Evolutionary conservation across 1,140 invertebrate species (phyloP).

Genomic region (Caerostris darwini): DNA sequence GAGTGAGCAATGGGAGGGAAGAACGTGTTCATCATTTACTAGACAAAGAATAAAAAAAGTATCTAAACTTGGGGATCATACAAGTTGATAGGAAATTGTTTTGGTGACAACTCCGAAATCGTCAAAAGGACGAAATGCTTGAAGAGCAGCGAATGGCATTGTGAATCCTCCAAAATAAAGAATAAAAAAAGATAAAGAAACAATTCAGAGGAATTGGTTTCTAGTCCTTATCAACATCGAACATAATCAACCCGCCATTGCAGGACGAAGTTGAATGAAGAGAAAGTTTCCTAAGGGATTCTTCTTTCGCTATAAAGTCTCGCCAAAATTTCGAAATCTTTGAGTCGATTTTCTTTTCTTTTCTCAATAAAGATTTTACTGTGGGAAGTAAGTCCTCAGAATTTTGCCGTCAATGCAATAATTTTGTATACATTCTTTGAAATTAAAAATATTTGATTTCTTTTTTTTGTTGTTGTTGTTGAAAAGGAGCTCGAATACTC

Average conservation of each 20-base stretch:
- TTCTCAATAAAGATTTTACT: neutral
- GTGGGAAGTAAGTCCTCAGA: neutral
- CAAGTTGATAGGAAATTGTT: conserved; percentile 37
- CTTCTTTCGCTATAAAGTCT: neutral
- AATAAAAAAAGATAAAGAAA: neutral
- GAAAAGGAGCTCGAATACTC: too few species aligned
- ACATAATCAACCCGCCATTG: conserved; percentile 18
- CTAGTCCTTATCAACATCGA: conserved; percentile 1
- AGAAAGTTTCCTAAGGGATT: neutral
- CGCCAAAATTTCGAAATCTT: neutral
- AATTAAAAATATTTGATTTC: too few species aligned
- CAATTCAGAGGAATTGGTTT: conserved; percentile 32
- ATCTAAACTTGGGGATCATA: neutral
- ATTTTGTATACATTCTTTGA: too few species aligned
- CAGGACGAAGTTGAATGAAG: neutral
- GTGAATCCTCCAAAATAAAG: neutral
- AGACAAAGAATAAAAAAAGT: conserved; percentile 28
- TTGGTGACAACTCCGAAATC: conserved; percentile 18
- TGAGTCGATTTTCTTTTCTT: neutral
- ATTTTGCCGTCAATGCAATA: neutral
- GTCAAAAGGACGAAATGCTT: conserved; percentile 22
- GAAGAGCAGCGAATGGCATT: neutral
- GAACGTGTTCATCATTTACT: conserved; percentile 53
- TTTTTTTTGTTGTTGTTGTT: too few species aligned
- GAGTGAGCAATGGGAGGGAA: conserved; percentile 37